Conservation (phyloP, 2,888 invertebrate species). For the Lasioglossum vierecki region DNA sequence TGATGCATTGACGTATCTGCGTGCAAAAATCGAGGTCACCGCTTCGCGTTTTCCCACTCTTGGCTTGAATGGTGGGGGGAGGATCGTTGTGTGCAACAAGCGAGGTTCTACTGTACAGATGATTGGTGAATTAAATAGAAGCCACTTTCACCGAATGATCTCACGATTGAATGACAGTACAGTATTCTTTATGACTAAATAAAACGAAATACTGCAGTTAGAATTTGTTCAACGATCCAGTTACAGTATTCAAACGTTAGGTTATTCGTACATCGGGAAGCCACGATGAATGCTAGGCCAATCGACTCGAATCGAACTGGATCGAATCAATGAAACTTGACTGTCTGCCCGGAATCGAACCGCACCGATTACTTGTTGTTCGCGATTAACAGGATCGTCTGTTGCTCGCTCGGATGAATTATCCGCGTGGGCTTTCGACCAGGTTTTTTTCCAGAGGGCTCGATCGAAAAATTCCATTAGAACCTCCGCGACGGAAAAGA, state of each 20-base stretch:
- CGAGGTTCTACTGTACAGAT: background rate
- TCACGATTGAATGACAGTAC: background rate
- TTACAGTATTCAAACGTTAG: background rate
- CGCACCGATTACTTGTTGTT: background rate
- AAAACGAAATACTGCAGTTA: background rate
- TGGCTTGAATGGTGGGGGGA: background rate
- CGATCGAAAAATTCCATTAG: background rate
- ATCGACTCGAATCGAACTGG: background rate
- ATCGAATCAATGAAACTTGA: background rate
- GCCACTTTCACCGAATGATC: background rate
- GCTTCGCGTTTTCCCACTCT: no score
- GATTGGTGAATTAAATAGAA: background rate
- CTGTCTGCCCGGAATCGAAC: background rate
- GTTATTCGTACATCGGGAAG: background rate
- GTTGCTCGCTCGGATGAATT: background rate
- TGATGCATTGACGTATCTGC: background rate
- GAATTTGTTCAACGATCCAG: background rate
- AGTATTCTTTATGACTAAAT: background rate
- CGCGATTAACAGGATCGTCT: background rate
- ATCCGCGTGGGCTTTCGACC: background rate
- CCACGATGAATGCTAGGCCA: background rate
- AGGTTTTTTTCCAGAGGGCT: background rate
- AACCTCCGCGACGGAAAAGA: slow-evolving; percentile 21
- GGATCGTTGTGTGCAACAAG: background rate
- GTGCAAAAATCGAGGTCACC: background rate